Evolutionary conservation across 1,140 invertebrate species (phyloP), one percentile per base, ranked within the genome.

Genomic region (Pantala flavescens): DNA sequence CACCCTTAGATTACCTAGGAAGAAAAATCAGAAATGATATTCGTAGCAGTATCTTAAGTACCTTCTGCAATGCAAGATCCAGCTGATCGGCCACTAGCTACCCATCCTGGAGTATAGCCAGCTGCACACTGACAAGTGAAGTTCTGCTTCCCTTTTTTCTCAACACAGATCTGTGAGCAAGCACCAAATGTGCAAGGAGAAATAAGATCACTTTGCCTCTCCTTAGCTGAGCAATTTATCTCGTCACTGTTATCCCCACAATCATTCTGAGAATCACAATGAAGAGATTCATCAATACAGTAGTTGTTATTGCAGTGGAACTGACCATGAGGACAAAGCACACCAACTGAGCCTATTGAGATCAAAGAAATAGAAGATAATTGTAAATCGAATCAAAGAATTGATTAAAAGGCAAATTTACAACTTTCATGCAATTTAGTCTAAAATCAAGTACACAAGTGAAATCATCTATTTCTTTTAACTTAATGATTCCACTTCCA

Each of bases 151-250:
- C 74, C 81, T 82, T 87, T 90, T 78, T 90, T 90, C 72, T 87
- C 86, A 28, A 89, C 82, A 79, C 92, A 94, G 12, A 89, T 84
- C 78, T 94, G 92, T 42, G 91, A 90, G 79, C 92, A 94, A 43
- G 85, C 83, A 23, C 88, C 87, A 83, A 91, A 92, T 75, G 84
- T 82, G 81, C 90, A 92, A 19, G 82, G 78, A 23, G 78, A 79
- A 72, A 75, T 76, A n/a, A 77, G 70, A 14, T 28, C 71, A 36
- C 28, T 36, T 5, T 36, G 28, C 71, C 75, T 78, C 73, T 75
- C 76, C 14, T 55, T 77, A 75, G 77, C 71, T 71, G 76, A 71
- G 24, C 86, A 88, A 73, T 85, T 83, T 73, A 80, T 80, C 79
- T 88, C 87, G 80, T 91, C 90, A n/a, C 86, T 89, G 70, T 86